These are phyloP conservation scores for Pelmatolapia mariae DNA, from an alignment of 2,113 vertebrate species.

Conservation along the genomic window DNA sequence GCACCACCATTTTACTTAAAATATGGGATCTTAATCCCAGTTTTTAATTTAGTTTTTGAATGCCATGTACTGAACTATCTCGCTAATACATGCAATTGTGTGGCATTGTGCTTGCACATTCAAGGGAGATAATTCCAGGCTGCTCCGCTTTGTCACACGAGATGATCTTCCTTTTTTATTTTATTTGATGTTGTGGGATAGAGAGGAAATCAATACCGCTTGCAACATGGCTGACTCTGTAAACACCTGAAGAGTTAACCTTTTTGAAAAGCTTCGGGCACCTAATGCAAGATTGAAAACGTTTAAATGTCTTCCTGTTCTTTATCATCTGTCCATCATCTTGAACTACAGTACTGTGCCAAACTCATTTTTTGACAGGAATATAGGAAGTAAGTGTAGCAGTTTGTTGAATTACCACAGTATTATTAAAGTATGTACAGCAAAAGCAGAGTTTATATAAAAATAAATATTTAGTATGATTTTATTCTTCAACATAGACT, in stretches of 20 bases:
- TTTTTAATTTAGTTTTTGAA: background rate
- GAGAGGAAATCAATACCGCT: conserved; percentile 30
- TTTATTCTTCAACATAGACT: background rate
- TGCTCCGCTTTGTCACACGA: background rate
- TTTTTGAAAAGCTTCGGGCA: conserved; percentile 35
- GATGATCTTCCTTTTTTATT: conserved; percentile 15
- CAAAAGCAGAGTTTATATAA: background rate
- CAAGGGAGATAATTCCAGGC: background rate
- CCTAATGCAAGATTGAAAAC: background rate
- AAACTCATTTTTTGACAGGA: background rate
- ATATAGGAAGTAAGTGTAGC: background rate
- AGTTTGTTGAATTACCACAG: background rate
- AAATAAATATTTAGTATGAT: background rate
- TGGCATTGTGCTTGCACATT: background rate
- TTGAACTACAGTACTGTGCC: background rate
- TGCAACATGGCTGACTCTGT: conserved; percentile 36
- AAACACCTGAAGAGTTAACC: conserved; percentile 46
- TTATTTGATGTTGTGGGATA: conserved; percentile 15
- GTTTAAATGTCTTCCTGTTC: background rate
- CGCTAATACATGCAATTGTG: background rate
- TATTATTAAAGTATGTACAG: background rate
- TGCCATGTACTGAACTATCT: background rate
- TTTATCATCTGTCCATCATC: background rate
- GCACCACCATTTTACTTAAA: background rate
- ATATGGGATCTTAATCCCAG: background rate